Evolutionary conservation across 2,797 vertebrate genomes (phyloP), one percentile per base, ranked within the genome.

Genomic region (Rhinatrema bivittatum): DNA sequence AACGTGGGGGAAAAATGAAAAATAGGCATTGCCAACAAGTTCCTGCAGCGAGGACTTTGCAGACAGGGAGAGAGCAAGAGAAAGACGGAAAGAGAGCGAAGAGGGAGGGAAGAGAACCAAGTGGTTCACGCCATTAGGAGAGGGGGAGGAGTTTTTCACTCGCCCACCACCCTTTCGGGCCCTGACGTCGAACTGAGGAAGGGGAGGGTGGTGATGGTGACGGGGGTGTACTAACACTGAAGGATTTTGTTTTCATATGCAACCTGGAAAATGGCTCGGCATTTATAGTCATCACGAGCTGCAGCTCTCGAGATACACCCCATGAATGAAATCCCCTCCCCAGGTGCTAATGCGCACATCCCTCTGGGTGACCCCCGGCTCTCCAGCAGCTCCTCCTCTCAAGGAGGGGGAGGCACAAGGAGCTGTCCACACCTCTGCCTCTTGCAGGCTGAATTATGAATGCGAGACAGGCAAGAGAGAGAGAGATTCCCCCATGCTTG

Each of bases 91-190:
- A 64, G 60, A 52, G 65, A 68, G 62, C 65, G 36, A 42, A n/a
- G 39, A 42, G 53, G 56, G 63, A 55, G 70, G 52, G 68, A 66
- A 65, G 72, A 68, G 73, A 77, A 62, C 77, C 78, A 78, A 85
- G 81, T 84, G 86, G 81, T 78, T 84, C 79, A 76, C 84, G 84
- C 82, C 80, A 82, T 84, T 81, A 80, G 76, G 74, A 79, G 79
- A 81, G 83, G 81, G 82, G 82, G 62, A 73, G 78, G 79, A 77
- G 41, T 53, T 62, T 72, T 71, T 68, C 70, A 69, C 79, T 85
- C 84, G 80, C 84, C 85, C 86, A 85, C 83, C 70, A 65, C 64
- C 73, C 22, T 32, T 25, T 25, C 12, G 28, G 71, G 65, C 75
- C 80, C 76, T 86, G 84, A 88, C 85, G 86, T 74, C n/a, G n/a